Evolutionary conservation across 2,113 vertebrate genomes (phyloP).

Genomic region (Poeciliopsis prolifica): DNA sequence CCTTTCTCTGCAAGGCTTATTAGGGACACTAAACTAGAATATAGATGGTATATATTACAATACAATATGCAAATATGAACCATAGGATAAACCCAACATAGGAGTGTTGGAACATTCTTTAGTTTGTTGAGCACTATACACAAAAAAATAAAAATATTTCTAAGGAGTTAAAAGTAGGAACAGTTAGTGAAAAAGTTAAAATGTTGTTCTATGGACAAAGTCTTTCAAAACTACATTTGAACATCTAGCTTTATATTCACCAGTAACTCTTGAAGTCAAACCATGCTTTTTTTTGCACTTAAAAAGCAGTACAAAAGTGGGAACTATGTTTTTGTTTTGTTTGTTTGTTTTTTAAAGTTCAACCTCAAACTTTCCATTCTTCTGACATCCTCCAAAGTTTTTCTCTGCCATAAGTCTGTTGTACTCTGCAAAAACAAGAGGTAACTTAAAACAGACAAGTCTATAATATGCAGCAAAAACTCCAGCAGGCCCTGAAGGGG

Average conservation of each 20-base stretch:
- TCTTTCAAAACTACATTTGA: neutral
- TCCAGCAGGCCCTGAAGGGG: neutral
- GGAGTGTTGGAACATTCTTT: too few relatives aligned
- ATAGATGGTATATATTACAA: too few relatives aligned
- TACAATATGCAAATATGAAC: too few relatives aligned
- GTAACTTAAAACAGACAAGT: neutral
- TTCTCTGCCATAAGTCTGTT: neutral
- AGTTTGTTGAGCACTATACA: too few relatives aligned
- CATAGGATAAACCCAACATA: too few relatives aligned
- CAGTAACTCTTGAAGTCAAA: neutral
- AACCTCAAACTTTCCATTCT: too few relatives aligned
- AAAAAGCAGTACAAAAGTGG: neutral
- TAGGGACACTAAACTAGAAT: too few relatives aligned
- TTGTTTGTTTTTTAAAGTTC: neutral
- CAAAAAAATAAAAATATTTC: too few relatives aligned
- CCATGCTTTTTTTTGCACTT: neutral
- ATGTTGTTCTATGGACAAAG: neutral
- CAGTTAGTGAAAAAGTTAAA: neutral
- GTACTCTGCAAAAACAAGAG: neutral
- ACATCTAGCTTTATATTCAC: neutral
- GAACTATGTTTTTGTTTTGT: neutral
- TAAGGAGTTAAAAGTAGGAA: too few relatives aligned
- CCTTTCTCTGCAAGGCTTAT: too few relatives aligned
- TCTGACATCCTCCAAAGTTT: too few relatives aligned
- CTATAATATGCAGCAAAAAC: slow-evolving; percentile 3